Base-by-base conservation (phyloP, 2,888 invertebrate species). In the Drosophila dives region DNA sequence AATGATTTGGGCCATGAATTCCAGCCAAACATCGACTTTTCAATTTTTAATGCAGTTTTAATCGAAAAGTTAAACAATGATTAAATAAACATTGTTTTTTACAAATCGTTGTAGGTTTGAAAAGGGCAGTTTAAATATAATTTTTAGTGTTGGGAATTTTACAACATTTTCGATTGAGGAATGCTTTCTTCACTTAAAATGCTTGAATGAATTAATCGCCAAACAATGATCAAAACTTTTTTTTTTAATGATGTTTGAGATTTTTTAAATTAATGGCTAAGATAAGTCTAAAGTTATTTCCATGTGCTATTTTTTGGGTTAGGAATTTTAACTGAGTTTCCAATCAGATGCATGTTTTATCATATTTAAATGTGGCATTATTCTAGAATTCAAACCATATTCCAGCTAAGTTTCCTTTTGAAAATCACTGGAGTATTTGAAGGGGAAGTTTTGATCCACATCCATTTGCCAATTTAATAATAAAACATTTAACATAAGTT, bases 391-490 rank as follows among this genome's bases (percentile, higher is more conserved):
- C 3, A 45, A 45, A 3, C 6, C 7, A 7, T 45, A 7, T 3
- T 15, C 23, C 15, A 45, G 23, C 0, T 8, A 3, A 23, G 6
- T 15, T 45, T 45, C 17, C 40, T 10, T 3, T n/a, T 36, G 1
- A 36, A 36, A 40, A 40, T 40, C n/a, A 0, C 4, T n/a, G 1
- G n/a, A 10, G 7, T 40, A 17, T 40, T 40, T 20, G 23, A 20
- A 12, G 15, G 3, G 3, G 3, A 1, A 23, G 0, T 8, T 4
- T 15, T 15, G 36, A 36, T 15, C 15, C 15, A 0, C 15, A 36
- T 0, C 2, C 15, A 36, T 15, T 11, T 11, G 5, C 6, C n/a
- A 2, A n/a, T 20, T 42, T 40, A n/a, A 36, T 15, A 36, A 7
- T 15, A 12, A 36, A 15, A 15, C 15, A 15, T 11, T 2, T 0